Conservation (phyloP, 2,888 invertebrate species). For the Carcina quercana region DNA sequence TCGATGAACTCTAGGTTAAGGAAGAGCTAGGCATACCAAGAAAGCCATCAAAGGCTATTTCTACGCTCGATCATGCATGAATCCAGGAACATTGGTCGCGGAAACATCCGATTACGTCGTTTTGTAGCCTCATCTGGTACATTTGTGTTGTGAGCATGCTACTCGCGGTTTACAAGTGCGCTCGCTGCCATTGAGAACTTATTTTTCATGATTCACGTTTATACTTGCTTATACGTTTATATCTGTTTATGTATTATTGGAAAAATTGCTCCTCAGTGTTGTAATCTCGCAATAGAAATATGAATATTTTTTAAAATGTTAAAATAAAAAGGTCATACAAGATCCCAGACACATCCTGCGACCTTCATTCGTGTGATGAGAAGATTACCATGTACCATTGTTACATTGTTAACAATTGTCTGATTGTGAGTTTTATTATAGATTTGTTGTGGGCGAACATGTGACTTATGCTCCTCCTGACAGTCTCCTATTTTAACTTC, state of each 20-base stretch:
- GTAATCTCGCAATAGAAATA: too few relatives aligned
- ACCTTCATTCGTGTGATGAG: slow-evolving; percentile 17
- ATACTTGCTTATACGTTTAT: too few relatives aligned
- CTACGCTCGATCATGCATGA: slow-evolving; percentile 2
- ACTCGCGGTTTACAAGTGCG: too few relatives aligned
- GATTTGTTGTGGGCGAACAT: slow-evolving; percentile 6
- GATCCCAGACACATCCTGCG: slow-evolving; percentile 16
- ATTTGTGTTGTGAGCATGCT: too few relatives aligned
- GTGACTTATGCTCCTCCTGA: too few relatives aligned
- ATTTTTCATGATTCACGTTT: too few relatives aligned
- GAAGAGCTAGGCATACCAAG: slow-evolving; percentile 6
- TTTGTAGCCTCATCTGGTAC: too few relatives aligned
- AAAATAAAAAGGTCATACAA: not conserved
- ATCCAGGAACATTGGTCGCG: slow-evolving; percentile 2
- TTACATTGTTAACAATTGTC: slow-evolving; percentile 9
- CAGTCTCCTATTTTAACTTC: too few relatives aligned
- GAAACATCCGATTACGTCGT: slow-evolving; percentile 6
- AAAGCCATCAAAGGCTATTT: slow-evolving; percentile 3
- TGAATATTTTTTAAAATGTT: too few relatives aligned
- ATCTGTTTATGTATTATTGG: too few relatives aligned
- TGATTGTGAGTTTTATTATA: slow-evolving; percentile 5
- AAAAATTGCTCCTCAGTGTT: too few relatives aligned
- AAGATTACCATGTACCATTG: slow-evolving; percentile 12
- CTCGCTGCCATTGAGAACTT: too few relatives aligned
- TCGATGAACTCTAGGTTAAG: slow-evolving; percentile 1